Base-by-base conservation (phyloP, 2,888 invertebrate species). In the Aleiodes alternator region DNA sequence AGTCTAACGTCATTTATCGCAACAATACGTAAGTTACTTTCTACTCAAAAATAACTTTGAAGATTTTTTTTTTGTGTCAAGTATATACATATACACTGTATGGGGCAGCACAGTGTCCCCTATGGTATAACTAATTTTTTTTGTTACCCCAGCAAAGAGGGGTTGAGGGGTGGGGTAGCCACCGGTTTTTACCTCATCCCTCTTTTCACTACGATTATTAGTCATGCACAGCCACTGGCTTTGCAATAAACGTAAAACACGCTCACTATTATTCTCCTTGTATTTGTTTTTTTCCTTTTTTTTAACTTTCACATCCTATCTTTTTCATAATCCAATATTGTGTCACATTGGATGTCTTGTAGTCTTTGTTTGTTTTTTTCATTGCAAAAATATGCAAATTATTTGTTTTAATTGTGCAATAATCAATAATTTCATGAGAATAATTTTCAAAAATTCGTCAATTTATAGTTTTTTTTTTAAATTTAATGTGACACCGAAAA, bases 171-270 rank as follows among this genome's bases (percentile, higher is more conserved):
- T 84, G 85, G 87, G 85, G 85, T 85, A 81, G 76, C 50, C 12
- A 73, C 31, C 34, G 66, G 55, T 56, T 69, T 69, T 77, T 82
- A 43, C 43, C 43, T 43, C 43, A 43, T 43, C 83, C 83, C 86
- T 86, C 86, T 85, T 86, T 23, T 87, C 87, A 81, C 84, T 80
- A 38, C 80, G 84, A 84, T 84, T 87, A 87, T 87, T 87, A 87
- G 87, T 87, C 87, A 87, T 84, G 83, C 84, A 80, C 79, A 72
- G 78, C 73, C 75, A 70, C 71, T 57, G 51, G 53, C 38, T 72
- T 61, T 70, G 61, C 64, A 57, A 43, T 56, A 71, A 51, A 68
- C 43, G 51, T 72, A 71, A 74, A 71, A 70, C 64, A 76, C 56
- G 61, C 68, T 61, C 72, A 50, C 69, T 57, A 70, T 23, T 76